Percentiles rank a stretch among this genome's conserved stretches.
Evolutionary conservation across 2,113 vertebrate genomes (phyloP).

Genomic region (Chaetura pelagica): DNA sequence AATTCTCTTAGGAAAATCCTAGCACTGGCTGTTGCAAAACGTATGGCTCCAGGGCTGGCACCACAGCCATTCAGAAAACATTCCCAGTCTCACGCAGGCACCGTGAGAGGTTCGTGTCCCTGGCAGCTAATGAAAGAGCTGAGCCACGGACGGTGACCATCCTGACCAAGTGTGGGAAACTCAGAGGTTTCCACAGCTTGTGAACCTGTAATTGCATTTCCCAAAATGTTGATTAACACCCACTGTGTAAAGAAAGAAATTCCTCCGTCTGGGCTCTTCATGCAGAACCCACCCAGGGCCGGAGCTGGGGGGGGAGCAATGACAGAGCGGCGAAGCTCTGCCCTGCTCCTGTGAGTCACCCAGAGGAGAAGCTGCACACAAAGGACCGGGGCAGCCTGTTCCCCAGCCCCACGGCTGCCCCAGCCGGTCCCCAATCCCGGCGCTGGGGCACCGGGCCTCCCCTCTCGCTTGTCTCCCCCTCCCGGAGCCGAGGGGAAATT

Average conservation of each 20-base stretch:
- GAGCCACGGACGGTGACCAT: neutral
- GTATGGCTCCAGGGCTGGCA: neutral
- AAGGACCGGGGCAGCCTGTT: neutral
- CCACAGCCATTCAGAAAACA: neutral
- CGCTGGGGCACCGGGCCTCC: neutral
- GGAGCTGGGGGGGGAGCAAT: neutral
- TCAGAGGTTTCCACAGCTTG: slow-evolving; percentile 16
- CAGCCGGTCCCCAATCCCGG: fast-evolving
- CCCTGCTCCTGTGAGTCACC: neutral
- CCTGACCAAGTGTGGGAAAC: slow-evolving; percentile 19
- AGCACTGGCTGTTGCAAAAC: neutral
- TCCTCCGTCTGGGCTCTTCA: neutral
- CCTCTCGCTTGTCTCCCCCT: neutral
- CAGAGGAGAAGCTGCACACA: neutral
- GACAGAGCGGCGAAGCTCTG: neutral
- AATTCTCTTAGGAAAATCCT: slow-evolving; percentile 23
- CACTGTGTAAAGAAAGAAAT: neutral
- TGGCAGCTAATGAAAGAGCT: slow-evolving; percentile 26
- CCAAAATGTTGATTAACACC: slow-evolving; percentile 32
- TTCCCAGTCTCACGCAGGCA: neutral
- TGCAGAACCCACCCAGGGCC: neutral
- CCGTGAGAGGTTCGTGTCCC: neutral
- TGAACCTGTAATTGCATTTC: slow-evolving; percentile 18
- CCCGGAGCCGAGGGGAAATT: neutral
- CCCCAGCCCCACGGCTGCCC: neutral